Evolutionary conservation across 2,797 vertebrate genomes (phyloP).

Genomic region (Cyclura pinguis): DNA sequence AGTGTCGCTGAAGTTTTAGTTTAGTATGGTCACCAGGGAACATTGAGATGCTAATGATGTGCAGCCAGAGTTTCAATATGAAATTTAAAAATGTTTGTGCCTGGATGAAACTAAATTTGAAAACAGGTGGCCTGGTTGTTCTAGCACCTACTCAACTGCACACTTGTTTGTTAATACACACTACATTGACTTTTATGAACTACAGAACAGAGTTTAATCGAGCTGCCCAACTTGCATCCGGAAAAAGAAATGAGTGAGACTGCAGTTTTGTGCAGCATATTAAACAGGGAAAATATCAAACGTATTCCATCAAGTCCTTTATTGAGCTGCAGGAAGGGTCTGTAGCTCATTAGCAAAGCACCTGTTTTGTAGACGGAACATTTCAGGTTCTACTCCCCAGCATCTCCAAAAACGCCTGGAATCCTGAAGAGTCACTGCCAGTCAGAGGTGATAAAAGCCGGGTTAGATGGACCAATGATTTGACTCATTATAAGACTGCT

Average conservation of each 20-base stretch:
- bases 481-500: too few species aligned
- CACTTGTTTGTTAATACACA: constrained; percentile 37
- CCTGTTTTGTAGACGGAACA: not conserved
- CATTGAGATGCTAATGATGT: constrained; percentile 20
- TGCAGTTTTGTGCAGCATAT: constrained; percentile 28
- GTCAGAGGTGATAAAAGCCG: too few species aligned
- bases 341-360: not conserved
- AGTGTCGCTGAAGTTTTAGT: not conserved
- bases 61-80: not conserved
- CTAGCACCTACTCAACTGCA: constrained; percentile 16
- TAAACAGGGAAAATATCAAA: constrained; percentile 2
- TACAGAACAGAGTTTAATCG: constrained; percentile 22
- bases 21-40: not conserved
- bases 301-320: not conserved
- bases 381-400: not conserved
- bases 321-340: not conserved
- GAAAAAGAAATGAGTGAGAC: constrained; percentile 9
- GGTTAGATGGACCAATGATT: too few species aligned
- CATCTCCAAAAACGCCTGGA: not conserved
- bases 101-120: constrained; percentile 30
- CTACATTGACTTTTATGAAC: constrained; percentile 39
- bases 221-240: not conserved
- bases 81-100: constrained; percentile 22
- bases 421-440: not conserved
- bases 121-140: constrained; percentile 40